Conservation (phyloP, 1,140 invertebrate genomes). For the Temnothorax curvispinosus region DNA sequence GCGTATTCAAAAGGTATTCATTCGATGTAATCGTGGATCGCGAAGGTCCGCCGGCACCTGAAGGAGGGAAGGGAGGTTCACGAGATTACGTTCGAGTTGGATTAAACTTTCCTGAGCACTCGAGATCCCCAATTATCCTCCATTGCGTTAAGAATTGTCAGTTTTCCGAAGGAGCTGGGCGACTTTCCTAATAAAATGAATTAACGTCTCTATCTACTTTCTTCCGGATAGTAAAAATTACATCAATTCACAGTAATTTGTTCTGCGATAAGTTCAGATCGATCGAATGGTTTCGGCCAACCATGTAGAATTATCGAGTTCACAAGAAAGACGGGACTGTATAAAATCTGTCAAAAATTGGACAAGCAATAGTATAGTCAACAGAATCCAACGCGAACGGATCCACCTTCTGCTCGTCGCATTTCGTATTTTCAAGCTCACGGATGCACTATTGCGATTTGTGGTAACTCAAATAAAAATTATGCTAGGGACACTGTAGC, state of each 20-base stretch:
- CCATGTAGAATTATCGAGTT: neutral
- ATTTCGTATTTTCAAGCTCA: slow-evolving; percentile 51
- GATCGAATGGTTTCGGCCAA: slow-evolving; percentile 8
- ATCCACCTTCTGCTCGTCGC: slow-evolving; percentile 24
- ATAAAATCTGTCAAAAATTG: neutral
- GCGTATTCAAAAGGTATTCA: slow-evolving; percentile 39
- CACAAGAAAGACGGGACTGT: neutral
- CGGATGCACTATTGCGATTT: slow-evolving; percentile 36
- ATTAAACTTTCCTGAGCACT: slow-evolving; percentile 51
- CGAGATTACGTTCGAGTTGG: slow-evolving; percentile 48
- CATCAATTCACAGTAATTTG: slow-evolving; percentile 33
- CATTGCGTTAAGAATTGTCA: slow-evolving; percentile 55
- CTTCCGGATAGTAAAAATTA: slow-evolving; percentile 34
- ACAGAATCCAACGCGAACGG: slow-evolving; percentile 39
- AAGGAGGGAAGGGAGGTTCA: slow-evolving; percentile 34
- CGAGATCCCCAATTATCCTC: slow-evolving; percentile 46
- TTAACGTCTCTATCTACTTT: slow-evolving; percentile 53
- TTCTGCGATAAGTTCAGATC: neutral
- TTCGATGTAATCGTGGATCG: slow-evolving; percentile 50
- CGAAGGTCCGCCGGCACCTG: slow-evolving; percentile 35
- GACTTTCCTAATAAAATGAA: slow-evolving; percentile 36
- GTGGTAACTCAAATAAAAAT: slow-evolving; percentile 51
- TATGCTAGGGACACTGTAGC: slow-evolving; percentile 41
- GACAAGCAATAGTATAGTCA: neutral
- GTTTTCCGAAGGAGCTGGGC: neutral